Evolutionary conservation across 2,797 vertebrate genomes (phyloP), one percentile per base, ranked within the genome.

Genomic region (Dermochelys coriacea): DNA sequence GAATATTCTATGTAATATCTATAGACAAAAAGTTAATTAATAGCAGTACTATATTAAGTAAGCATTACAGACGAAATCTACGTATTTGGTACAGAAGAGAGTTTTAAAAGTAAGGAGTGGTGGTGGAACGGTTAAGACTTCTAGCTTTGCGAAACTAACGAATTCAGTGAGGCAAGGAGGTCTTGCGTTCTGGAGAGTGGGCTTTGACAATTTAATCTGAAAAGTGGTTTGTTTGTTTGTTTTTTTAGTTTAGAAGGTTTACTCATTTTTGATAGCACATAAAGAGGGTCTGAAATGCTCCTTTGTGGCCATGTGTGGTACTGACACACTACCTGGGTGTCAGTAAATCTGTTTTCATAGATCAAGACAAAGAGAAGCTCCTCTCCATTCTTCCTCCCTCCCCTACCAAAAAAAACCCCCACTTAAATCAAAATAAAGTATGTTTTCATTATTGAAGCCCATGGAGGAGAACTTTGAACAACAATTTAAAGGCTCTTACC

Each of bases 311-410:
- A 55, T 25, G 9, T 55, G 9, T 55, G 23, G 54, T 55, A 55
- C 54, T 55, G 23, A 16, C 51, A 5, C 16, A 51, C 54, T 21
- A 15, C 14, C 29, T 61, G 29, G 29, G 6, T 61, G 29, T 61
- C 57, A 34, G 57, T 61, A 31, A 61, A 61, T 61, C 57, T 61
- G 29, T 61, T 61, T 29, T 61, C 12, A 61, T 9, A 61, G 57
- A 31, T 31, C 27, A 59, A 29, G 57, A 59, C 29, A 59, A 31
- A 59, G 27, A 59, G 57, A 31, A 59, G 57, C 27, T 59, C 3
- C 6, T 57, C 12, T 29, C 5, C 29, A 6, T 1, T 15, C 6
- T 6, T 5, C 55, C 27, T 12, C 12, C 57, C 7, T 3, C 19
- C 50, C 50, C 2, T 5, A 18, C 49, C 54, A 5, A 57, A 57